Evolutionary conservation across 1,140 invertebrate species (phyloP).

Genomic region (Popillia japonica): DNA sequence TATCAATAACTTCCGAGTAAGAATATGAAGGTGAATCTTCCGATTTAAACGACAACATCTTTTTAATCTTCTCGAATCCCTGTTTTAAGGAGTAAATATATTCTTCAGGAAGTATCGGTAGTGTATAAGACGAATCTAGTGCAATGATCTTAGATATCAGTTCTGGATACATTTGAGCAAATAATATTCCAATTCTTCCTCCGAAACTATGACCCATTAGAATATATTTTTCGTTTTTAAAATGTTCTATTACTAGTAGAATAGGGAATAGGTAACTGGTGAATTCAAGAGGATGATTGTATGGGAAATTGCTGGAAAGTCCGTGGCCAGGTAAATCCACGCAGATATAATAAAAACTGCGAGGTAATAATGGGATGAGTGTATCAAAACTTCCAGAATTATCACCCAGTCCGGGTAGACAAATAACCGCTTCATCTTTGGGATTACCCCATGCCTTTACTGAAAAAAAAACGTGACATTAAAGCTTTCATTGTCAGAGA

Average conservation of each 20-base stretch:
- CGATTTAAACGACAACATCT: neutral
- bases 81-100: slow-evolving; percentile 53
- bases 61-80: slow-evolving; percentile 47
- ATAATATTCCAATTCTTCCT: slow-evolving; percentile 61
- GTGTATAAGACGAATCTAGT: slow-evolving; percentile 63
- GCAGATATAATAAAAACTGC: slow-evolving; percentile 66
- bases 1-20: slow-evolving; percentile 64
- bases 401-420: slow-evolving; percentile 69
- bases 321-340: slow-evolving; percentile 76
- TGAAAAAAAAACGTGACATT: neutral
- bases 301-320: slow-evolving; percentile 67
- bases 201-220: slow-evolving; percentile 70
- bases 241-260: slow-evolving; percentile 63
- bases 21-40: slow-evolving; percentile 57
- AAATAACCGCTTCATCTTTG: slow-evolving; percentile 61
- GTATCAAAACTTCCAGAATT: slow-evolving; percentile 71
- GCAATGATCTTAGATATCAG: slow-evolving; percentile 63
- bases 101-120: slow-evolving; percentile 49
- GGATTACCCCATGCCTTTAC: slow-evolving; percentile 65
- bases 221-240: slow-evolving; percentile 44
- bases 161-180: slow-evolving; percentile 63
- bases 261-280: slow-evolving; percentile 62
- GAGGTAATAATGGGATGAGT: slow-evolving; percentile 66
- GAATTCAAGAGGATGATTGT: slow-evolving; percentile 60
- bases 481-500: neutral